Percentiles rank a stretch among this genome's conserved stretches.
Evolutionary conservation across 1,140 invertebrate genomes (phyloP).

Genomic region (Drosophila grimshawi): DNA sequence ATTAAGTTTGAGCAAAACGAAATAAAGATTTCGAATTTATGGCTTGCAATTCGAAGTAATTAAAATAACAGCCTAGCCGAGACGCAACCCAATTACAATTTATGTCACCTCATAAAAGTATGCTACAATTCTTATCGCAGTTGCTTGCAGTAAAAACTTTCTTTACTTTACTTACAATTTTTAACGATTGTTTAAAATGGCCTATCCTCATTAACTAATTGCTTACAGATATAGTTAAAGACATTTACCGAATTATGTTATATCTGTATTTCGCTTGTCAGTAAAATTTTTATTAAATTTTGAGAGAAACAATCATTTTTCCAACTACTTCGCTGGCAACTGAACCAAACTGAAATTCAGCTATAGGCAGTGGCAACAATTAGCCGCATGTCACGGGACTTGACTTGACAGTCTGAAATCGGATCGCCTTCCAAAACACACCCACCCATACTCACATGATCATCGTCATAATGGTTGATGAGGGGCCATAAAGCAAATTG

Average conservation of each 20-base stretch:
- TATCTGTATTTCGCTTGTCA: too few species aligned
- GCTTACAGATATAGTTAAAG: too few species aligned
- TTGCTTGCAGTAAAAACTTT: not conserved
- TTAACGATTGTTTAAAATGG: too few species aligned
- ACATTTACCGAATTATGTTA: too few species aligned
- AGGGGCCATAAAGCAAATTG: conserved; percentile 13
- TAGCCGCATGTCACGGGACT: conserved; percentile 4
- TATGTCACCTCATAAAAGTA: conserved; percentile 64
- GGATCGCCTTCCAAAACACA: conserved; percentile 6
- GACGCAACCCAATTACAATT: conserved; percentile 32
- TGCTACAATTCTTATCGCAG: conserved; percentile 38
- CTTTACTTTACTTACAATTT: not conserved
- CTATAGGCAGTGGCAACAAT: conserved; percentile 6
- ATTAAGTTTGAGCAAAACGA: not conserved
- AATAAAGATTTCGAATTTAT: not conserved
- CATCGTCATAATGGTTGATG: not conserved
- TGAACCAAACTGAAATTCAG: not conserved
- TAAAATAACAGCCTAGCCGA: not conserved
- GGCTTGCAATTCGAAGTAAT: not conserved
- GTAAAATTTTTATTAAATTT: not conserved
- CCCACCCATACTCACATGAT: conserved; percentile 1
- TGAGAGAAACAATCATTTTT: conserved; percentile 1
- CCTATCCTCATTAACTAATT: too few species aligned
- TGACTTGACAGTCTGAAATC: conserved; percentile 29
- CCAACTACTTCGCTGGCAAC: not conserved